phyloP scores from a whole-genome alignment of 2,888 invertebrate genomes.

The Augiades crinisus region DNA sequence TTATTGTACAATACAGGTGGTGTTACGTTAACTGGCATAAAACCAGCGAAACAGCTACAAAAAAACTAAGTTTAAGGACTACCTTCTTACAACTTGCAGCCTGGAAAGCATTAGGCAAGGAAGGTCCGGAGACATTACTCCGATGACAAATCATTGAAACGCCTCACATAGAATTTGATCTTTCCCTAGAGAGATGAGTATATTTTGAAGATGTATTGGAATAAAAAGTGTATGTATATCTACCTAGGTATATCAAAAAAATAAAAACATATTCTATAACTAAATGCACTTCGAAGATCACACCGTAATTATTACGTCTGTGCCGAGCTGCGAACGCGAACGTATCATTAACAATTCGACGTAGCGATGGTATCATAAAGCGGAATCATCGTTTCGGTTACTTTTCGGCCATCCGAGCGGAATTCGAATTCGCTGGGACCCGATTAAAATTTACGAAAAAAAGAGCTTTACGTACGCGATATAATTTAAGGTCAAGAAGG shows the following conservation, averaged over 20 bases:
- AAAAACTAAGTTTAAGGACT: too few relatives aligned
- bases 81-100: too few relatives aligned
- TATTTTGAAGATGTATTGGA: too few relatives aligned
- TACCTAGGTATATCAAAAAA: too few relatives aligned
- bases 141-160: too few relatives aligned
- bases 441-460: conserved; percentile 68
- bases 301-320: conserved; percentile 52
- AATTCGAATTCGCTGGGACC: conserved; percentile 38
- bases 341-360: conserved; percentile 71
- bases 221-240: not conserved
- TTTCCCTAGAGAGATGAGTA: too few relatives aligned
- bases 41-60: too few relatives aligned
- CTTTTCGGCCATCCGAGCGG: conserved; percentile 32
- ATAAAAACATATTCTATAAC: not conserved
- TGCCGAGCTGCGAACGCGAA: conserved; percentile 41
- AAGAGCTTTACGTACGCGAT: conserved; percentile 62
- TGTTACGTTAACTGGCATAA: too few relatives aligned
- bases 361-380: conserved; percentile 50
- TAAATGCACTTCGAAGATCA: not conserved
- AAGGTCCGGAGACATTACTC: too few relatives aligned
- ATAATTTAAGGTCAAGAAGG: conserved; percentile 75
- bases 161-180: too few relatives aligned
- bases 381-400: conserved; percentile 46
- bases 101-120: too few relatives aligned
- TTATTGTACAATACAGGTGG: too few relatives aligned